Evolutionary conservation across 2,888 invertebrate genomes (phyloP), one percentile per base, ranked within the genome.

Genomic region (Ryuthela nishihirai): DNA sequence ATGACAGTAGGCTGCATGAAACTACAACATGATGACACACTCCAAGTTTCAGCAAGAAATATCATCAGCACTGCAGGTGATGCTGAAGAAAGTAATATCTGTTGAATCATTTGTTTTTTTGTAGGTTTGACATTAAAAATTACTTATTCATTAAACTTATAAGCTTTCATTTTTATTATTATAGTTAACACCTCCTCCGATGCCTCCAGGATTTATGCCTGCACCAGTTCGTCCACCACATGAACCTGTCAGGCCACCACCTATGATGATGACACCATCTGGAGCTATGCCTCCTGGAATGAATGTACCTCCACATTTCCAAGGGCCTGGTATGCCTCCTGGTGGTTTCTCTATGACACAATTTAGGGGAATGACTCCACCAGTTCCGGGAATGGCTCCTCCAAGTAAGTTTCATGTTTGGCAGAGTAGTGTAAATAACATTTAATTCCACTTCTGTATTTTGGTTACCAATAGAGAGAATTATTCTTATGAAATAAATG

Each of bases 171-270:
- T n/a, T n/a, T n/a, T n/a, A n/a, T n/a, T n/a, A n/a, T n/a, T n/a
- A n/a, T n/a, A 59, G 59, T 40, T 59, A 40, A 53, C 59, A 9
- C 59, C 53, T n/a, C 53, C 59, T n/a, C 47, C 53, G 1, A 48
- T 61, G n/a, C 54, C 54, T 20, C 54, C 61, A 20, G 50, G 46
- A 20, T 61, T 61, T 36, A 52, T 49, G 46, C 24, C 42, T 24
- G 47, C 54, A 23, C 46, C 39, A 2, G 45, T 52, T 10, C 50
- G 49, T 44, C 46, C 49, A 32, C 55, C 61, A 25, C 54, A 44
- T 17, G 40, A 24, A 24, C 54, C 54, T 23, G 48, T 50, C 6
- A 52, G 48, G 36, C 43, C 52, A 24, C 61, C 61, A 21, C 55
- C 55, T 32, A 48, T 54, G 50, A 59, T 59, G 61, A 55, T 61